Evolutionary conservation across 2,888 invertebrate species (phyloP).

Genomic region (Dryomyza anilis): DNA sequence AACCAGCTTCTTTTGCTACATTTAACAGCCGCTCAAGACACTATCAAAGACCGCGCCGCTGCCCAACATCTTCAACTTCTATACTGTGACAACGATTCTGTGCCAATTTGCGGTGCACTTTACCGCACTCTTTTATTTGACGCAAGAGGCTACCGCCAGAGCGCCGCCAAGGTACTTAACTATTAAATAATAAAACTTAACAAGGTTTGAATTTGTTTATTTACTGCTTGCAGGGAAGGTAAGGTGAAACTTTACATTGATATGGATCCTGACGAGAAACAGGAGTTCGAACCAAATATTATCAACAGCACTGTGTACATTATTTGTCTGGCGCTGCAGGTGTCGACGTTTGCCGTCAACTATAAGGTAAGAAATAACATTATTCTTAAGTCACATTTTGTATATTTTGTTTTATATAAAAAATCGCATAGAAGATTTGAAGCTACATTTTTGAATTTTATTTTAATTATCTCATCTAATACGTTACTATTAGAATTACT

Average conservation of each 20-base stretch:
- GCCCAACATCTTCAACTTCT: constrained; percentile 97
- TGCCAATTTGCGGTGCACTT: constrained; percentile 96
- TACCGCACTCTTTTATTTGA: constrained; percentile 85
- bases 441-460: too few relatives aligned
- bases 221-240: constrained; percentile 62
- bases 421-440: too few relatives aligned
- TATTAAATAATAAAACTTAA: background rate
- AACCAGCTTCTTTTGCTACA: background rate
- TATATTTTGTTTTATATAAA: too few relatives aligned
- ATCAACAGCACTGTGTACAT: constrained; percentile 98
- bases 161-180: constrained; percentile 70
- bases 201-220: background rate
- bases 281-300: constrained; percentile 90
- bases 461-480: background rate
- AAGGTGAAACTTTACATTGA: constrained; percentile 68
- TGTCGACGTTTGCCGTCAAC: constrained; percentile 98
- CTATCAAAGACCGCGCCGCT: constrained; percentile 93
- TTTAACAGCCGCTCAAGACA: constrained; percentile 89
- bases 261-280: constrained; percentile 71
- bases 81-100: constrained; percentile 94
- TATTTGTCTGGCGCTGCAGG: constrained; percentile 95
- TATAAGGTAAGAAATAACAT: constrained; percentile 77
- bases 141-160: constrained; percentile 76
- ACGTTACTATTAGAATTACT: background rate
- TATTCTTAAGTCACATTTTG: background rate